These are phyloP conservation scores for Geophilus truncorum DNA, from an alignment of 2,888 invertebrate genomes.

Conservation along the genomic window DNA sequence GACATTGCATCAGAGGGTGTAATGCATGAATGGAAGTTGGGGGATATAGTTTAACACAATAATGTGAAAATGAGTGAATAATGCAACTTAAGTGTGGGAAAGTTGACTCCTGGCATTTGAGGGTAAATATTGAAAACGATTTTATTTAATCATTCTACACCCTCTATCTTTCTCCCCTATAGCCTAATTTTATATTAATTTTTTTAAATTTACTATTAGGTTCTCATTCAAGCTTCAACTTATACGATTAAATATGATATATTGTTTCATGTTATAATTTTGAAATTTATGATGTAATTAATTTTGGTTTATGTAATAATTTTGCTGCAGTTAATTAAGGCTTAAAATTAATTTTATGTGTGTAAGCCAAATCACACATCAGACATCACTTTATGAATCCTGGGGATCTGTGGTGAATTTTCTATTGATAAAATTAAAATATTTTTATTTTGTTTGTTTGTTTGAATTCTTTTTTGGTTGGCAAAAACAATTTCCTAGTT, in stretches of 20 bases:
- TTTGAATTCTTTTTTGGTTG: conserved; percentile 1
- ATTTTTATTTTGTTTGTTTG: not conserved
- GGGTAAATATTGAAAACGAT: conserved; percentile 17
- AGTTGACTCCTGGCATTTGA: not conserved
- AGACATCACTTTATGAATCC: too few relatives aligned
- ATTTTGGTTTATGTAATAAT: not conserved
- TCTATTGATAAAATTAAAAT: not conserved
- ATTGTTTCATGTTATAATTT: not conserved
- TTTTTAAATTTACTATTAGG: not conserved
- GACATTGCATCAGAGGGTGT: conserved; percentile 25
- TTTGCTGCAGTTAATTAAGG: not conserved
- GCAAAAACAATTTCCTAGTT: conserved; percentile 11
- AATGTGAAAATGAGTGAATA: conserved; percentile 25
- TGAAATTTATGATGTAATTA: conserved; percentile 16
- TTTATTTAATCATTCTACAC: too few relatives aligned
- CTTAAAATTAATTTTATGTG: not conserved
- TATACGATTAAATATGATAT: not conserved
- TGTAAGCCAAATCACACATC: not conserved
- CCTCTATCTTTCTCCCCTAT: not conserved
- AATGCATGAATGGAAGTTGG: conserved; percentile 13
- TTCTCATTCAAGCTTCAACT: not conserved
- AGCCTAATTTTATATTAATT: not conserved
- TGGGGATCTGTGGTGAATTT: too few relatives aligned
- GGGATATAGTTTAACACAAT: conserved; percentile 27
- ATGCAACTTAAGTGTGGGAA: conserved; percentile 8